Base-by-base conservation (phyloP, 2,797 vertebrate species). In the Alauda arvensis region DNA sequence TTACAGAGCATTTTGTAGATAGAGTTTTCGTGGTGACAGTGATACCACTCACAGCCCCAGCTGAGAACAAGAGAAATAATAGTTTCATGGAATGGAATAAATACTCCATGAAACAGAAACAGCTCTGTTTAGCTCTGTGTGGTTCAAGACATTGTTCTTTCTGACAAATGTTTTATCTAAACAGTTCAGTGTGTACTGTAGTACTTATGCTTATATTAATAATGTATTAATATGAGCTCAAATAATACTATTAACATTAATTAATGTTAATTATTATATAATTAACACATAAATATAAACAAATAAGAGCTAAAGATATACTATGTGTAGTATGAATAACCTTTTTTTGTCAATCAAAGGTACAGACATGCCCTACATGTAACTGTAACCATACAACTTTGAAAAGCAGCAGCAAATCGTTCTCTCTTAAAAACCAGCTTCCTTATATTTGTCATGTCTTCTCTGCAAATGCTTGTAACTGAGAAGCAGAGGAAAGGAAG, bases 1-100 rank as follows among this genome's bases (percentile, higher is more conserved):
- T 92, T 85, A 77, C 68, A 69, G 62, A 85, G 26, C 29, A 46
- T 91, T 83, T 87, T 84, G 49, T 45, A 69, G 88, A 12, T 86
- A 49, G 7, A 62, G 71, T 89, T 92, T 76, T 77, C 14, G 6
- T 81, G 71, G 46, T 77, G 76, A 86, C 57, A 48, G 53, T 49
- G 82, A 85, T 68, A 83, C 16, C 34, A 51, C 57, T 70, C 77
- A 88, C 34, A 90, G 53, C 71, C 61, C 25, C 81, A 70, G 6
- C 7, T 92, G 63, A 82, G 45, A 85, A 77, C 45, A 90, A 62
- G 45, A 74, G 52, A 67, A 90, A 79, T 77, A 61, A 37, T 14
- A 72, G 43, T 88, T 91, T 75, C 34, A 59, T 40, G 59, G 34
- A 72, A 42, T 56, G 20, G 74, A 77, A 86, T 75, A 86, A 75